Percentiles rank a stretch among this genome's conserved stretches.
Evolutionary conservation across 2,888 invertebrate genomes (phyloP).

Genomic region (Aspidiotus destructor): DNA sequence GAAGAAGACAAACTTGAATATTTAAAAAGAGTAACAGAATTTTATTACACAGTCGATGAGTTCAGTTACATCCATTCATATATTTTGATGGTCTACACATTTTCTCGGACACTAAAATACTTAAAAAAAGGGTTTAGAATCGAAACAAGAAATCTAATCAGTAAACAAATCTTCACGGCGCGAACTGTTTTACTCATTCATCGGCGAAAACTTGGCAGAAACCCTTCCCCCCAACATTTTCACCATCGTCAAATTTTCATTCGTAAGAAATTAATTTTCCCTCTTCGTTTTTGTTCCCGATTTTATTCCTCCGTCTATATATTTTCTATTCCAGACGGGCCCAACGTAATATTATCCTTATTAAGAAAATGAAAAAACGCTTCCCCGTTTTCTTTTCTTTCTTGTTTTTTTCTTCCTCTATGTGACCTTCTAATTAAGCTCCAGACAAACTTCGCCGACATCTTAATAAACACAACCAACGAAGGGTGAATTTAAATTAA

Average conservation of each 20-base stretch:
- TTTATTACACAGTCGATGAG: too few species aligned
- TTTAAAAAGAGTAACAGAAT: too few species aligned
- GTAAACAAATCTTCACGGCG: too few species aligned
- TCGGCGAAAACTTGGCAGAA: background rate
- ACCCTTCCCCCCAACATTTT: background rate
- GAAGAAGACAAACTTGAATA: too few species aligned
- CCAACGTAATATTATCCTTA: slow-evolving; percentile 18
- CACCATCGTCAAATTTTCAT: background rate
- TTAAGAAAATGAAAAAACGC: slow-evolving; percentile 18
- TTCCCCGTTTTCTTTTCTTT: background rate
- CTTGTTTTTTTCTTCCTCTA: slow-evolving; percentile 11
- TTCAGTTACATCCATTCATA: too few species aligned
- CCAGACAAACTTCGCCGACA: slow-evolving; percentile 19
- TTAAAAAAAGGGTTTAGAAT: too few species aligned
- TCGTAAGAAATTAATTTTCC: slow-evolving; percentile 3
- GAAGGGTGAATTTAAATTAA: slow-evolving; percentile 32
- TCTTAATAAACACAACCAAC: slow-evolving; percentile 22
- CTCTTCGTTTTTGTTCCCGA: background rate
- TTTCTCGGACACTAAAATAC: too few species aligned
- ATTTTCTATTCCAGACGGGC: background rate
- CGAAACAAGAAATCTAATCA: too few species aligned
- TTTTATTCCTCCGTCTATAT: background rate
- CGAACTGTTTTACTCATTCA: too few species aligned
- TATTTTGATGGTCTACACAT: too few species aligned
- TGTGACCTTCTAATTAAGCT: slow-evolving; percentile 28